Base-by-base conservation (phyloP, 2,888 invertebrate genomes). In the Noctua pronuba region DNA sequence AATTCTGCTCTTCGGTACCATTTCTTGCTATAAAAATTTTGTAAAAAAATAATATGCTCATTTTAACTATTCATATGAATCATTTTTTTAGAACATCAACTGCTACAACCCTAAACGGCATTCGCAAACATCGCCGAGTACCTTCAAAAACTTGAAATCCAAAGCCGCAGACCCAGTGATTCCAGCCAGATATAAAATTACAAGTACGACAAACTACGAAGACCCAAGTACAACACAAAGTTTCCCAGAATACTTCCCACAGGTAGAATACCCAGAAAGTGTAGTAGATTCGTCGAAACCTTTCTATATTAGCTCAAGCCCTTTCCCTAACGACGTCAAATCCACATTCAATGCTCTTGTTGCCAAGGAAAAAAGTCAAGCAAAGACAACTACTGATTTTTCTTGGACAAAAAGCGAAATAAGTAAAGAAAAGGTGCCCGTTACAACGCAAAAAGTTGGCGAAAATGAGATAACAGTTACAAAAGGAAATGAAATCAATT, bases 291-390 rank as follows among this genome's bases (percentile, higher is more conserved):
- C 91, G n/a, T 84, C 89, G 5, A 92, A 91, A 79, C 95, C 94
- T 24, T 95, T 92, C 84, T 95, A 92, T 82, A 91, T 89, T n/a
- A 91, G 87, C 75, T 75, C 88, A 31, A 92, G 85, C 52, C 91
- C 94, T 13, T 95, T 95, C 85, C 86, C 92, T 38, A 85, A 91
- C 35, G 94, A 95, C 38, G 93, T 94, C 0, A 91, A 92, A 85
- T 74, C 89, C 5, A 88, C 89, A 52, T 93, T 92, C 71, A 92
- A 88, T 72, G 73, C 79, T 28, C 73, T 89, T 16, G 60, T 44
- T 13, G 55, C 80, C 60, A 83, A 78, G 41, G 65, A 46, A 21
- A 73, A 75, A 1, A 46, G 46, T 35, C 88, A 85, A 73, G 4
- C 67, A 18, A 87, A 80, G 10, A 46, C 82, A 16, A 77, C 77